Percentiles rank a stretch among this genome's conserved stretches.
These are phyloP conservation scores for Pseudanteris insignis DNA, from an alignment of 2,888 invertebrate species.

Conservation along the genomic window DNA sequence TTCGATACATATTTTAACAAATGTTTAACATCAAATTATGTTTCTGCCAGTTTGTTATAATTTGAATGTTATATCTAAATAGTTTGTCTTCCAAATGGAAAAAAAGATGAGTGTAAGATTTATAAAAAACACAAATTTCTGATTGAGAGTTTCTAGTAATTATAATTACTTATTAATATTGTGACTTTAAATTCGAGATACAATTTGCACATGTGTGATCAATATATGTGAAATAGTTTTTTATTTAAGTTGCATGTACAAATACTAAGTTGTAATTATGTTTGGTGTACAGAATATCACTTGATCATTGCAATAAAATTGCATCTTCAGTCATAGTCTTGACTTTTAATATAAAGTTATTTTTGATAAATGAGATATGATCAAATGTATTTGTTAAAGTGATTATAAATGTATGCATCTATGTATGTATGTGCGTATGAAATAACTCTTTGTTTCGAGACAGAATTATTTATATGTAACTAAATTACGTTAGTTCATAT, in stretches of 20 bases:
- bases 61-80: too few relatives aligned
- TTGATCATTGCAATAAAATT: conserved; percentile 43
- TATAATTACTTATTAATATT: too few relatives aligned
- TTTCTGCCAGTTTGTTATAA: not conserved
- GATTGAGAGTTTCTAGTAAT: too few relatives aligned
- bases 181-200: too few relatives aligned
- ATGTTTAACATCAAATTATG: not conserved
- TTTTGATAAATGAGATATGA: conserved; percentile 42
- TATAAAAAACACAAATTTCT: too few relatives aligned
- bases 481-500: conserved; percentile 58
- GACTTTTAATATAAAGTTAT: conserved; percentile 42
- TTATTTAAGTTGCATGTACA: conserved; percentile 33
- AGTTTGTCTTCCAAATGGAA: conserved; percentile 16
- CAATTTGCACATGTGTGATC: too few relatives aligned
- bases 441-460: conserved; percentile 40
- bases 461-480: conserved; percentile 47
- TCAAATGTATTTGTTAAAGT: conserved; percentile 31
- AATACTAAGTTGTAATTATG: conserved; percentile 39
- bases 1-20: conserved; percentile 19
- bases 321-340: conserved; percentile 52
- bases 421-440: conserved; percentile 38
- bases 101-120: too few relatives aligned
- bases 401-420: conserved; percentile 39
- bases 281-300: conserved; percentile 34
- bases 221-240: conserved; percentile 4